A percentile compares a stretch with the other conserved stretches of the same genome.
phyloP scores from a whole-genome alignment of 2,113 vertebrate species.

The Amblyopsis rosae region DNA sequence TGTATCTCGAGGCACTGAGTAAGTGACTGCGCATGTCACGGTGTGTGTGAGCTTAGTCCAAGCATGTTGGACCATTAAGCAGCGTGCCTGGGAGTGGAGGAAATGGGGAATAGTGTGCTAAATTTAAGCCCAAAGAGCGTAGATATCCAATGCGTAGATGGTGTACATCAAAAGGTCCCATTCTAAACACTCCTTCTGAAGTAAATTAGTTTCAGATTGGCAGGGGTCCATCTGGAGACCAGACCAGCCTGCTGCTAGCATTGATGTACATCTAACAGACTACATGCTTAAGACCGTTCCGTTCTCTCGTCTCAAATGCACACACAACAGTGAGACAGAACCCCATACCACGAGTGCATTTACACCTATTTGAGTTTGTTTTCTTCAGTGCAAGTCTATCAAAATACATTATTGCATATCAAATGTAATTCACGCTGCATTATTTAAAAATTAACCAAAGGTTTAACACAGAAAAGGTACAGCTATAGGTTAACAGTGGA shows the following conservation, averaged over 20 bases:
- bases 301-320: not conserved
- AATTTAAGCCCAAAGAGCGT: slow-evolving; percentile 4
- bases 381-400: no score
- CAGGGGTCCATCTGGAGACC: slow-evolving; percentile 49
- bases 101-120: not conserved
- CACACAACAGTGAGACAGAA: no score
- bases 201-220: slow-evolving; percentile 49
- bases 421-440: no score
- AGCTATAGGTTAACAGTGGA: no score
- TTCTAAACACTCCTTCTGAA: slow-evolving; percentile 39
- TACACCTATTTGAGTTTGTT: no score
- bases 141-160: slow-evolving; percentile 8
- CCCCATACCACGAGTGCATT: no score
- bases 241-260: slow-evolving; percentile 18
- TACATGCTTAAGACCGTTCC: not conserved
- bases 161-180: slow-evolving; percentile 45
- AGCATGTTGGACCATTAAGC: slow-evolving; percentile 10
- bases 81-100: slow-evolving; percentile 5
- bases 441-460: no score
- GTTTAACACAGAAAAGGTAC: no score
- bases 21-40: slow-evolving; percentile 4
- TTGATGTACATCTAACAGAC: slow-evolving; percentile 10
- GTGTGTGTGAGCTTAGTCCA: not conserved
- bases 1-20: not conserved
- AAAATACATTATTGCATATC: no score